Evolutionary conservation across 2,113 vertebrate species (phyloP), one percentile per base, ranked within the genome.

Genomic region (Apistogramma diplotaenia): DNA sequence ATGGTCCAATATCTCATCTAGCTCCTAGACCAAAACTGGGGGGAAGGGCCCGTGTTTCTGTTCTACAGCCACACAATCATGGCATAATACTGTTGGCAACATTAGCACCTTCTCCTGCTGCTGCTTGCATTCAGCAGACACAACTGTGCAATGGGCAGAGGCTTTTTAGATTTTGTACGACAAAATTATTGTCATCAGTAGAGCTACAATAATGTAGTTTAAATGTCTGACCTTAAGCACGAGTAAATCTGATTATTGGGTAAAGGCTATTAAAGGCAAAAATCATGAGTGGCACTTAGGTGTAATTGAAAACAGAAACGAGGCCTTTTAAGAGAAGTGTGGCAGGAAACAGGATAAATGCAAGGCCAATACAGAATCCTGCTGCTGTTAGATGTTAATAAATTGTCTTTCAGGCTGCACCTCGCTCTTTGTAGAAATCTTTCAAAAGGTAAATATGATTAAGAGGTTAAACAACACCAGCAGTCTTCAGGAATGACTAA

Each of bases 261-360:
- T 70, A 70, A 61, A 61, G 31, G 59, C 31, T 13, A 12, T 37
- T 37, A 61, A 70, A 70, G 62, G 40, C 16, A 70, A 70, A n/a
- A 29, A 67, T 67, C 62, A 29, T 19, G 3, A 70, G 62, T 70
- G 62, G 62, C 40, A 49, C 49, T 70, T 49, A 49, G 40, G 29
- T 49, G 40, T 29, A 70, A 70, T n/a, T 70, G 62, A 70, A 70
- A 70, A 67, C 40, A 67, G 62, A 67, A 67, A 46, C 40, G 27
- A 27, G 37, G 62, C 23, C 40, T 49, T 67, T 67, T 49, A 49
- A 67, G 23, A 18, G 16, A 49, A 27, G 40, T 67, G 40, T 27
- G 19, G 15, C 62, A 70, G 62, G 40, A 70, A 70, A 49, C 62
- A 70, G 9, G 62, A 29, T 70, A 49, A n/a, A 70, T 29, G 40